A percentile compares a stretch with the other conserved stretches of the same genome.
Evolutionary conservation across 2,888 invertebrate species (phyloP).

Genomic region (Aethes cnicana): DNA sequence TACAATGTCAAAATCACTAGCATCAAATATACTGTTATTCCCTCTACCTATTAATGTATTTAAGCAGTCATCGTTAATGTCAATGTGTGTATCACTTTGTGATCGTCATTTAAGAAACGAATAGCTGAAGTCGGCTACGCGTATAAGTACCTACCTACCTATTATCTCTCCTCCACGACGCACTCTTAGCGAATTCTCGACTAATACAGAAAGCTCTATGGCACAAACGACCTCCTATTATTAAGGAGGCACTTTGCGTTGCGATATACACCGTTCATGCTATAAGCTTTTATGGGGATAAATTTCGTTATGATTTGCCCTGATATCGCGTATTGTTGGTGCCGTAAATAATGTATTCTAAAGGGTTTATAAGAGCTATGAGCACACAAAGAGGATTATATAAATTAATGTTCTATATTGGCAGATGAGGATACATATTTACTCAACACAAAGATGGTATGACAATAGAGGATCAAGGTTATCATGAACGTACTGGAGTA

Average conservation of each 20-base stretch:
- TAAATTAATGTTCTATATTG: constrained; percentile 17
- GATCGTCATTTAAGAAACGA: too few relatives aligned
- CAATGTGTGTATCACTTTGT: too few relatives aligned
- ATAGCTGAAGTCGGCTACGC: not conserved
- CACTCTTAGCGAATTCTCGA: constrained; percentile 18
- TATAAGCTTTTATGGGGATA: constrained; percentile 20
- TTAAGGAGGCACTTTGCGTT: constrained; percentile 12
- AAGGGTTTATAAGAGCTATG: constrained; percentile 25
- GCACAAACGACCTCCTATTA: constrained; percentile 13
- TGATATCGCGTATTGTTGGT: constrained; percentile 27
- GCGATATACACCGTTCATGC: constrained; percentile 2
- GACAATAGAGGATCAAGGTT: constrained; percentile 21
- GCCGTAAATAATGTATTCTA: constrained; percentile 27
- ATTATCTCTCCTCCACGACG: not conserved
- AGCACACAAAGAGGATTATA: constrained; percentile 25
- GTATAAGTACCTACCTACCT: not conserved
- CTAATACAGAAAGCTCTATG: constrained; percentile 9
- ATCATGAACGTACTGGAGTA: not conserved
- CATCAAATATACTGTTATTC: too few relatives aligned
- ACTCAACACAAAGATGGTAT: constrained; percentile 18
- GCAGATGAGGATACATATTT: constrained; percentile 14
- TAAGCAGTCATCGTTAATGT: too few relatives aligned
- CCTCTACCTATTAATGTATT: too few relatives aligned
- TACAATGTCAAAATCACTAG: too few relatives aligned
- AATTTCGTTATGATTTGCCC: constrained; percentile 22